Percentiles rank a stretch among this genome's conserved stretches.
phyloP scores from a whole-genome alignment of 2,797 vertebrate genomes.

The Zalophus californianus region DNA sequence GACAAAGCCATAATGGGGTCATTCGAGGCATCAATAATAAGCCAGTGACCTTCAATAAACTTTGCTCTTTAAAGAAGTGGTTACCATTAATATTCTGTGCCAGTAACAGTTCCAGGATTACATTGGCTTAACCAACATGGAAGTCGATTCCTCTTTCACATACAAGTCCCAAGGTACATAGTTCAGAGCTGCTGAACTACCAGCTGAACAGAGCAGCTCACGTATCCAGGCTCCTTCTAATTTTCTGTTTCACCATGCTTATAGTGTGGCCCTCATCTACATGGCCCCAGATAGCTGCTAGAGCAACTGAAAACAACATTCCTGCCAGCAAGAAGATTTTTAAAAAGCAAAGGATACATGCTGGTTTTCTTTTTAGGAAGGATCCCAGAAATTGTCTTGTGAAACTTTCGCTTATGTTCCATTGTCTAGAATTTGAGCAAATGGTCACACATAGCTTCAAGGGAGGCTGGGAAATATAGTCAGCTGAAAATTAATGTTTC shows the following conservation, averaged over 20 bases:
- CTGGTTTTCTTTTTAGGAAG: not conserved
- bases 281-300: not conserved
- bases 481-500: constrained; percentile 32
- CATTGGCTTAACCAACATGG: constrained; percentile 1
- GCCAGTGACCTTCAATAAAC: not conserved
- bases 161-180: not conserved
- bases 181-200: not conserved
- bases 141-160: not conserved
- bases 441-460: constrained; percentile 24
- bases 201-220: not conserved
- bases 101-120: constrained; percentile 18
- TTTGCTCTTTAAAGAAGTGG: constrained; percentile 35
- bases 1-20: not conserved
- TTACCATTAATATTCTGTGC: constrained; percentile 22
- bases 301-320: not conserved
- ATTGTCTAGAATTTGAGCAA: constrained; percentile 44
- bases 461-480: not conserved
- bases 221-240: not conserved
- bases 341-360: not conserved
- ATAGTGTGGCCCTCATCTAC: not conserved
- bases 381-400: constrained; percentile 9
- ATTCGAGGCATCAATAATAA: constrained; percentile 3
- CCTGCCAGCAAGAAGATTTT: not conserved
- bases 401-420: not conserved
- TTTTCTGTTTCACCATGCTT: not conserved